Evolutionary conservation across 2,113 vertebrate species (phyloP).

Genomic region (Periophthalmus modestus): DNA sequence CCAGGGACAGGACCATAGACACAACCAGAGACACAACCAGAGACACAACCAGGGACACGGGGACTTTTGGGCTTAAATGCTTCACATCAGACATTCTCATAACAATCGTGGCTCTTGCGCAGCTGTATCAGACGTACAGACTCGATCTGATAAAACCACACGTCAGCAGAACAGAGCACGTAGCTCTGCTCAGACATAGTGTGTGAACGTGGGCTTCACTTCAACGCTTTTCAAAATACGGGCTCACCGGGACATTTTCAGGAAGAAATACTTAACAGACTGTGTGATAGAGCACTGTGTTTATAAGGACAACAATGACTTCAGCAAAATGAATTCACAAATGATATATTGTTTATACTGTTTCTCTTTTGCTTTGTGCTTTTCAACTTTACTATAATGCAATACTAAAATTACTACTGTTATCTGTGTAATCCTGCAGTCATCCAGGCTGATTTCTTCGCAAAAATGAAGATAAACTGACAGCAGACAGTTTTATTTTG

Average conservation of each 20-base stretch:
- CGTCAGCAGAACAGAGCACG: constrained; percentile 26
- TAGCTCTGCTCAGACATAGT: not conserved
- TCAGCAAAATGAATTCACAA: too few relatives aligned
- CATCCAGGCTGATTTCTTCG: too few relatives aligned
- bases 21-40: too few relatives aligned
- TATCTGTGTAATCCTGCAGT: not conserved
- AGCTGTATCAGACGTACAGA: constrained; percentile 1
- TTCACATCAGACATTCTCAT: constrained; percentile 41
- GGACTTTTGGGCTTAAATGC: constrained; percentile 23
- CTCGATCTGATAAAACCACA: constrained; percentile 55
- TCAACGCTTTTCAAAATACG: not conserved
- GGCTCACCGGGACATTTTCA: not conserved
- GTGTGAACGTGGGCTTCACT: too few relatives aligned
- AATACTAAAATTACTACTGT: not conserved
- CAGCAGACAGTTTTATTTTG: too few relatives aligned
- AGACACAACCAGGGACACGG: constrained; percentile 15
- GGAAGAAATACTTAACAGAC: too few relatives aligned
- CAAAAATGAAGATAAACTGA: too few relatives aligned
- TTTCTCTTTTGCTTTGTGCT: too few relatives aligned
- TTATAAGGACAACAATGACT: too few relatives aligned
- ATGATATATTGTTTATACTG: too few relatives aligned
- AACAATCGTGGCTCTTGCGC: constrained; percentile 48
- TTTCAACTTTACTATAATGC: not conserved
- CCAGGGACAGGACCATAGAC: too few relatives aligned
- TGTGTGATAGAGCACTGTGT: too few relatives aligned